Base-by-base conservation (phyloP, 2,888 invertebrate species). In the Drosophila koepferae region DNA sequence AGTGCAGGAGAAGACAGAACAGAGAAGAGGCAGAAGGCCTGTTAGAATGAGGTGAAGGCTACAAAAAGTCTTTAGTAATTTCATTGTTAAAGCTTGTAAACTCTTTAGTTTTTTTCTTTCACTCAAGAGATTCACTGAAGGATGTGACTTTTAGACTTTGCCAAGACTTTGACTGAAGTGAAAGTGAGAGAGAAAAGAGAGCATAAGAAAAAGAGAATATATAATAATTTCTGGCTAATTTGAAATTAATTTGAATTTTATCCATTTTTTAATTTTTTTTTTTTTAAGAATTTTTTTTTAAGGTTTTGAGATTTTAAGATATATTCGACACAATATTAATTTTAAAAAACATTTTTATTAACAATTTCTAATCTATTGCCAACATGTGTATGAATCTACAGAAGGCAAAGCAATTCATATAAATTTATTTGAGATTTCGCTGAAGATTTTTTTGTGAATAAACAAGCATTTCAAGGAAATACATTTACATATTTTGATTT, bases 41-140 rank as follows among this genome's bases (percentile, higher is more conserved):
- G 40, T 46, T 18, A 41, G 63, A 55, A 56, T 5, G 49, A 40
- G 53, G 28, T 18, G 31, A 41, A 77, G 49, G 36, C 34, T 28
- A n/a, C 28, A 34, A 49, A 28, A 48, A 61, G 38, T 56, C 43
- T 55, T 56, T 43, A 28, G 14, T n/a, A 40, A 40, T 14, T 66
- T 61, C 40, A 40, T 38, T 38, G 36, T 9, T 36, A 40, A 34
- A 28, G 58, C 31, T 40, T 40, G 7, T 8, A 66, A 55, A 61
- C n/a, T 61, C 62, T 20, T 54, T 23, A n/a, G 18, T 28, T 63
- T 23, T 10, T 38, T 40, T 36, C 5, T 28, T 40, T 14, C 12
- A 14, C 40, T 53, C 28, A 10, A 7, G 7, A 66, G 43, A 34
- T 28, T 54, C 9, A 12, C 18, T 64, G n/a, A 28, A 36, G 14